Base-by-base conservation (phyloP, 2,113 vertebrate species). In the Malurus elegans region DNA sequence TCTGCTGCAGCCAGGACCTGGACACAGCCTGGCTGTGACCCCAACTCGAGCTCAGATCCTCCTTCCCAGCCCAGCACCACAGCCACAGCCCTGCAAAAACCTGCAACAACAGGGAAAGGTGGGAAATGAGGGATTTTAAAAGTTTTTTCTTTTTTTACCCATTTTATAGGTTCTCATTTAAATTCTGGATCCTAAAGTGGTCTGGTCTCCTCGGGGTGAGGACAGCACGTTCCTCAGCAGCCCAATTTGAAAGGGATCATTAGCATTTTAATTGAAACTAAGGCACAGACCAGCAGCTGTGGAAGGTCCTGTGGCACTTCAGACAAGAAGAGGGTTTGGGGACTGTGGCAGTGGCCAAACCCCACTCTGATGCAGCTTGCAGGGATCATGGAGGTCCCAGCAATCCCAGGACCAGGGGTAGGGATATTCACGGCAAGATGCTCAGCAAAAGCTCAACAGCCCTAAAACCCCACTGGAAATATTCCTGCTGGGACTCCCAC, bases 31-130 rank as follows among this genome's bases (percentile, higher is more conserved):
- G 14, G 42, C 66, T 57, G 82, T 62, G 67, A 34, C 32, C 45
- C 57, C 2, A 0, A 11, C 40, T 51, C 0, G 0, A 47, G 38
- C 48, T 44, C 75, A 45, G 3, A 0, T 18, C 10, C n/a, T 15
- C 60, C 58, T 70, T 38, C 45, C 73, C 51, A 32, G 70, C 42
- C 57, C 18, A 19, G n/a, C 36, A 18, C 6, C 29, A 6, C 45
- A 31, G 50, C 25, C 79, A 82, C 32, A 42, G 10, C 11, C 21
- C 58, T n/a, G 58, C 24, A 13, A 57, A 48, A 69, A 1, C 54
- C 53, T 38, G 51, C 38, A 38, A 1, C 20, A 32, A 50, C 4
- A 5, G 11, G 10, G 11, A 38, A 50, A 40, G 3, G 32, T 4
- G 32, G 17, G 34, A 51, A 90, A 83, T 4, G 7, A 76, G 38